These are phyloP conservation scores for Phocoena sinus DNA, from an alignment of 2,113 vertebrate genomes.

Conservation along the genomic window DNA sequence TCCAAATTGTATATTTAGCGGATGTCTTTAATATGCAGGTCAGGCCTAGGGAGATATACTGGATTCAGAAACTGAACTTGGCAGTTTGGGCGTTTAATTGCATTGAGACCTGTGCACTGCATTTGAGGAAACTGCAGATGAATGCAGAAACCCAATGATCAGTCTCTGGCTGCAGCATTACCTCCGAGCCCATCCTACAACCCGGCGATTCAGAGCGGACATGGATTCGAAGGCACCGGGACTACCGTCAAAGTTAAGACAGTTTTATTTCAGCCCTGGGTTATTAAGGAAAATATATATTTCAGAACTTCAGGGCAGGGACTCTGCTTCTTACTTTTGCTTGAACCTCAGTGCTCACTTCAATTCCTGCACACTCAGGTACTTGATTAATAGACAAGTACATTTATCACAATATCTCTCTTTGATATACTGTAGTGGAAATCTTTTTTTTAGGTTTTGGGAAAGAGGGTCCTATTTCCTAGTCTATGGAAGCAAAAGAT, in stretches of 20 bases:
- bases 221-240: not conserved
- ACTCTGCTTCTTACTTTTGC: not conserved
- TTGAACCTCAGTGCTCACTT: not conserved
- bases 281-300: not conserved
- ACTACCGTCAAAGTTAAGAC: not conserved
- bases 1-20: constrained; percentile 27
- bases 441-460: not conserved
- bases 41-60: constrained; percentile 67
- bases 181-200: constrained; percentile 53
- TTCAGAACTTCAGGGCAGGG: not conserved
- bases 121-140: constrained; percentile 65
- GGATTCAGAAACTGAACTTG: constrained; percentile 72
- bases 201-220: constrained; percentile 53
- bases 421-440: not conserved
- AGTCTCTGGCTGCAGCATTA: constrained; percentile 59
- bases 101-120: constrained; percentile 52
- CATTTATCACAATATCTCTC: not conserved
- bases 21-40: constrained; percentile 78
- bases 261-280: not conserved
- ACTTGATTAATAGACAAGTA: not conserved
- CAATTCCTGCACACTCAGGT: not conserved
- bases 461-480: not conserved
- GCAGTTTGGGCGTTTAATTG: constrained; percentile 75
- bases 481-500: not conserved
- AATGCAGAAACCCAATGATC: constrained; percentile 65